A percentile compares a stretch with the other conserved stretches of the same genome.
Evolutionary conservation across 2,113 vertebrate genomes (phyloP).

Genomic region (Echinops telfairi): DNA sequence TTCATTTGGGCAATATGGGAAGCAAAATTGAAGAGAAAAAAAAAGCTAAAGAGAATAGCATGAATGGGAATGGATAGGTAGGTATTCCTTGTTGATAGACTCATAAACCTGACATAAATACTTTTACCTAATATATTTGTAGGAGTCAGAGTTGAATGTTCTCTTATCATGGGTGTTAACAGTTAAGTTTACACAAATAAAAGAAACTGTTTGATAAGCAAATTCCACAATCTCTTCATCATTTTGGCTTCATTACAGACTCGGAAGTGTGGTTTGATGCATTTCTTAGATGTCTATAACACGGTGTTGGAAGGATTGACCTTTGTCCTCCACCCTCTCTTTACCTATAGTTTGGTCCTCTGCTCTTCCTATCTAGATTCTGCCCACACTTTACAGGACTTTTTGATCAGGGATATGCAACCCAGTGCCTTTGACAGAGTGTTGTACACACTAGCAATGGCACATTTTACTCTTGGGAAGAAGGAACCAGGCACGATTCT

Average conservation of each 20-base stretch:
- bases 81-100: not conserved
- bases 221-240: not conserved
- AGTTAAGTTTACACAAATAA: not conserved
- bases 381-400: rapidly evolving
- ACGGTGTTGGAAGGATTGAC: not conserved
- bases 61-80: not conserved
- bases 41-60: not conserved
- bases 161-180: not conserved
- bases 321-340: rapidly evolving
- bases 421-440: not conserved
- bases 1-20: not conserved
- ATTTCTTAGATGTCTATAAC: not conserved
- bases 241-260: not conserved
- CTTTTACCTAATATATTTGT: not conserved
- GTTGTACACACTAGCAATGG: not conserved
- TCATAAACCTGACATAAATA: not conserved
- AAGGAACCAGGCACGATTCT: not conserved
- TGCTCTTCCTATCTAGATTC: not conserved
- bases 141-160: not conserved
- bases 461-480: not conserved
- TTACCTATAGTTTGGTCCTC: not conserved
- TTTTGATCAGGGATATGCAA: not conserved
- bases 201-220: not conserved
- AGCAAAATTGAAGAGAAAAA: not conserved
- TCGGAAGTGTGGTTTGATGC: not conserved